Evolutionary conservation across 2,797 vertebrate species (phyloP).

Genomic region (Gallinago stenura): DNA sequence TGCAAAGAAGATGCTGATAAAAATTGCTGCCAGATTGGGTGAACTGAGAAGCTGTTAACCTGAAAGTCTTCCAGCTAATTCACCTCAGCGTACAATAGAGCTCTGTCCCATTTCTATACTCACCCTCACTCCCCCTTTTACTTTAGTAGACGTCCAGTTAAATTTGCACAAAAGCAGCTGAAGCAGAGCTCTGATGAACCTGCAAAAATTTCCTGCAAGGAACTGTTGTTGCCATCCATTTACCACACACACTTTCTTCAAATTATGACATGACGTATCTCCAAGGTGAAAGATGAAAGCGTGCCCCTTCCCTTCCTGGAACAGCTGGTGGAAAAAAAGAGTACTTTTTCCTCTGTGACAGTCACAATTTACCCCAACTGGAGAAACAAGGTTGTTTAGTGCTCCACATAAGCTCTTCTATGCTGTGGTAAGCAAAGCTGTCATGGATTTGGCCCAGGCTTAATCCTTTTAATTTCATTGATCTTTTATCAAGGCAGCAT

Average conservation of each 20-base stretch:
- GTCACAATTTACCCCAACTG: not conserved
- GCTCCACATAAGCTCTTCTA: conserved; percentile 29
- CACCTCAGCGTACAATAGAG: fast-evolving
- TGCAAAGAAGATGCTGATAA: not conserved
- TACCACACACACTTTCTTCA: not conserved
- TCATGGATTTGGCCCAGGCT: conserved; percentile 23
- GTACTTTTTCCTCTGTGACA: not conserved
- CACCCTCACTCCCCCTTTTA: not conserved
- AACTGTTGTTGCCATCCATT: not conserved
- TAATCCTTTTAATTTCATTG: conserved; percentile 73
- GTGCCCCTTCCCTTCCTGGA: not conserved
- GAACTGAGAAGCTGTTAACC: not conserved
- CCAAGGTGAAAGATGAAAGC: not conserved
- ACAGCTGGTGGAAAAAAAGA: not conserved
- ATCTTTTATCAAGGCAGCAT: conserved; percentile 66
- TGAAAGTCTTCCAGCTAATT: not conserved
- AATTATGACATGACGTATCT: not conserved
- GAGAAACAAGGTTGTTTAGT: conserved; percentile 38
- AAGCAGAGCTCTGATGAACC: not conserved
- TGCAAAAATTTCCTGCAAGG: not conserved
- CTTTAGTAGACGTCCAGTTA: not conserved
- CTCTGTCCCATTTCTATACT: not conserved
- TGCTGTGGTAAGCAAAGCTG: conserved; percentile 66
- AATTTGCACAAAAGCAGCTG: conserved; percentile 8
- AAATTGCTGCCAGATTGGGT: not conserved